Conservation (phyloP, 2,888 invertebrate species). For the Smittia sp. region DNA sequence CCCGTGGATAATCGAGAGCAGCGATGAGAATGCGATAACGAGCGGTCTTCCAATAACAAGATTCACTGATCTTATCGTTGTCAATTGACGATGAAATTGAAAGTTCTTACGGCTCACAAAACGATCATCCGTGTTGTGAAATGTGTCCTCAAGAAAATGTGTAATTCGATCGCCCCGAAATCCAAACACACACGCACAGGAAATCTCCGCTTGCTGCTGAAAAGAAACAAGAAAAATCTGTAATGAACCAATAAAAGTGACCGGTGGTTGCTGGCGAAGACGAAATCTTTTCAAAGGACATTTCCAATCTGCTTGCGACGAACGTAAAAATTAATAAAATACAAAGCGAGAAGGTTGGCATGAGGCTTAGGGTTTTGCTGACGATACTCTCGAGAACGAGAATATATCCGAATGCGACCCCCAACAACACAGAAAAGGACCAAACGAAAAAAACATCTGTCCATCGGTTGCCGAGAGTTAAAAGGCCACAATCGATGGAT, state of each 20-base stretch:
- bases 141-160: no score
- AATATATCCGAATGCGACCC: constrained; percentile 3
- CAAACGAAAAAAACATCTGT: constrained; percentile 35
- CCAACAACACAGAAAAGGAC: constrained; percentile 19
- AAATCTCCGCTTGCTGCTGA: background rate
- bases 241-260: constrained; percentile 27
- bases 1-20: no score
- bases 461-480: constrained; percentile 37
- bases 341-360: constrained; percentile 27
- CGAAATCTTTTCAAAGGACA: constrained; percentile 28
- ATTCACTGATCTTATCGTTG: no score
- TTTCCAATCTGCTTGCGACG: constrained; percentile 16
- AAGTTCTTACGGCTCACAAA: no score
- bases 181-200: background rate
- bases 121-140: no score
- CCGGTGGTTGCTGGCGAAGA: constrained; percentile 17
- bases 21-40: no score
- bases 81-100: no score
- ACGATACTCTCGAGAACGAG: constrained; percentile 15
- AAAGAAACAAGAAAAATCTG: background rate
- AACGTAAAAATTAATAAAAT: background rate
- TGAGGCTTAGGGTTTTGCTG: background rate
- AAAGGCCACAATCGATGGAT: constrained; percentile 37
- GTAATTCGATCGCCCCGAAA: background rate
- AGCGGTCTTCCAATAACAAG: no score